phyloP scores from a whole-genome alignment of 2,888 invertebrate species.

The Nezara viridula region DNA sequence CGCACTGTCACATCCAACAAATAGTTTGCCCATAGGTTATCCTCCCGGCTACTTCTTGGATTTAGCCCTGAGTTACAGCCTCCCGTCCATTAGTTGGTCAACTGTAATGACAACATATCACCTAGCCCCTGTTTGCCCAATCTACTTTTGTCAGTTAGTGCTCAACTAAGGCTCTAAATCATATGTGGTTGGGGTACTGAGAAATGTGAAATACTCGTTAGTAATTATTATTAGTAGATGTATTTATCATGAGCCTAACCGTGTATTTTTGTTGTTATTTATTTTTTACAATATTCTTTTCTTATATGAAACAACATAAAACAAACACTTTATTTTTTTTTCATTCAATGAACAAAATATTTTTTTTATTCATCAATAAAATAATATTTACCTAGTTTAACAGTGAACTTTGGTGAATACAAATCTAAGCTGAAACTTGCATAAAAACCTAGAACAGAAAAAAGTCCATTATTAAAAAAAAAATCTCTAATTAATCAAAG shows the following conservation, averaged over 20 bases:
- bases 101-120: slow-evolving; percentile 49
- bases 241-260: not conserved
- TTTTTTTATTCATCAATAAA: no score
- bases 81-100: slow-evolving; percentile 46
- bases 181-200: not conserved
- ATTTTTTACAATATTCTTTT: no score
- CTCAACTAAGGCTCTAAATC: slow-evolving; percentile 20
- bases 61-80: slow-evolving; percentile 50
- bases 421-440: no score
- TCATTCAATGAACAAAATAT: no score
- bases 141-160: slow-evolving; percentile 32
- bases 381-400: no score
- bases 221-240: not conserved
- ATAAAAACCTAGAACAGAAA: no score
- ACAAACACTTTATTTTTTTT: no score
- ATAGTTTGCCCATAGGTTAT: slow-evolving; percentile 54
- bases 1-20: slow-evolving; percentile 54
- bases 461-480: no score
- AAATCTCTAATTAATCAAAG: no score
- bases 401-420: no score
- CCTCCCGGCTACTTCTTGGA: slow-evolving; percentile 10
- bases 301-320: no score
- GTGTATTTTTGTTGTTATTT: not conserved
- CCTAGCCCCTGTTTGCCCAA: slow-evolving; percentile 29
- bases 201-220: not conserved